Conservation (phyloP, 2,888 invertebrate species). For the Hoplodrina blanda region DNA sequence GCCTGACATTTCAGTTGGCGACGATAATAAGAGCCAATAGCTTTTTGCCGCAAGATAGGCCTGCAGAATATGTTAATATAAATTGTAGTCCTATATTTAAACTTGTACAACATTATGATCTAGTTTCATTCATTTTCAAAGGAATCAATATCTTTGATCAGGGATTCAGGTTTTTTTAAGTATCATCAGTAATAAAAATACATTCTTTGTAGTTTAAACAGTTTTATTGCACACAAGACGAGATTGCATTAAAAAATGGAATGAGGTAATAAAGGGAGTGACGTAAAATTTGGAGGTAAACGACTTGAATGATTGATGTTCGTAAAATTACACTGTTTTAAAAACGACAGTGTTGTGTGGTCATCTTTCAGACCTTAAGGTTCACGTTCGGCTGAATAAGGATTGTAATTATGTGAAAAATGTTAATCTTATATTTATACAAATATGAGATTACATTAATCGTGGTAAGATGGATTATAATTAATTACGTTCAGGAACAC, state of each 20-base stretch:
- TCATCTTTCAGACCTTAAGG: slow-evolving; percentile 64
- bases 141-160: slow-evolving; percentile 24
- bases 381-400: slow-evolving; percentile 58
- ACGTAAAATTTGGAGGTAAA: slow-evolving; percentile 84
- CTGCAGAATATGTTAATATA: slow-evolving; percentile 51
- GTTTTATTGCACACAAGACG: slow-evolving; percentile 63
- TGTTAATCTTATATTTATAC: slow-evolving; percentile 56
- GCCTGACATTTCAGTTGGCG: slow-evolving; percentile 57
- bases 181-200: slow-evolving; percentile 39
- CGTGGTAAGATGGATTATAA: slow-evolving; percentile 27
- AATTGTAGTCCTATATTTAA: slow-evolving; percentile 37
- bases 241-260: slow-evolving; percentile 82
- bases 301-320: slow-evolving; percentile 88
- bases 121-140: slow-evolving; percentile 36
- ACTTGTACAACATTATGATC: slow-evolving; percentile 38
- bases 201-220: slow-evolving; percentile 49
- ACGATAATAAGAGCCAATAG: slow-evolving; percentile 48
- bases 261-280: slow-evolving; percentile 81
- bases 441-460: slow-evolving; percentile 40
- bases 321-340: slow-evolving; percentile 82
- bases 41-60: slow-evolving; percentile 45
- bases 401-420: slow-evolving; percentile 62
- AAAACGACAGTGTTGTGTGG: slow-evolving; percentile 75
- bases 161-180: slow-evolving; percentile 24
- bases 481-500: not conserved